Percentiles rank a stretch among this genome's conserved stretches.
Evolutionary conservation across 2,113 vertebrate genomes (phyloP).

Genomic region (Sander vitreus): DNA sequence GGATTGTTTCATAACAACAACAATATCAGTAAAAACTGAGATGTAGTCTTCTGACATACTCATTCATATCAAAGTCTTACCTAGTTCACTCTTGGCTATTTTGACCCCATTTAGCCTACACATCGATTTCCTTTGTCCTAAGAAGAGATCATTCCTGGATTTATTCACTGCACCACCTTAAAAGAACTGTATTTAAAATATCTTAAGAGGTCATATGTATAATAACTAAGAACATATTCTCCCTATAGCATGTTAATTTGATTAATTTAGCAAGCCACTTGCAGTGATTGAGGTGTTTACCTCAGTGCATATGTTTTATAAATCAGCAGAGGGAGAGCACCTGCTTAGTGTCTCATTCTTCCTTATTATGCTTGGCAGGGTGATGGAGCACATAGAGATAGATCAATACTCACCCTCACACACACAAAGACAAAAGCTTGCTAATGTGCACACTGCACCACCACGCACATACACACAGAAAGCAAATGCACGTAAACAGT

Average conservation of each 20-base stretch:
- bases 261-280: slow-evolving; percentile 51
- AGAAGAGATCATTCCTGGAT: slow-evolving; percentile 26
- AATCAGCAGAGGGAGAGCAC: slow-evolving; percentile 69
- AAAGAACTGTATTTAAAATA: slow-evolving; percentile 34
- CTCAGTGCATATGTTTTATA: slow-evolving; percentile 72
- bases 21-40: slow-evolving; percentile 7
- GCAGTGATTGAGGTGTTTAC: slow-evolving; percentile 77
- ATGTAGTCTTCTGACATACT: slow-evolving; percentile 16
- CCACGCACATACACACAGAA: background rate
- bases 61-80: slow-evolving; percentile 35
- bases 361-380: slow-evolving; percentile 76
- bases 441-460: slow-evolving; percentile 20
- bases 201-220: slow-evolving; percentile 37
- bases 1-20: background rate
- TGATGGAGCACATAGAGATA: slow-evolving; percentile 76
- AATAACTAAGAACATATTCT: slow-evolving; percentile 43
- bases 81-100: slow-evolving; percentile 21
- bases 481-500: slow-evolving; percentile 28
- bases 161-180: slow-evolving; percentile 12
- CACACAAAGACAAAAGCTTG: slow-evolving; percentile 13
- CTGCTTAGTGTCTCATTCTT: slow-evolving; percentile 77
- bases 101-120: slow-evolving; percentile 38
- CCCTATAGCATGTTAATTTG: slow-evolving; percentile 46
- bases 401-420: slow-evolving; percentile 75
- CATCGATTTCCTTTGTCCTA: slow-evolving; percentile 44